Base-by-base conservation (phyloP, 2,888 invertebrate species). In the Pterostichus madidus region DNA sequence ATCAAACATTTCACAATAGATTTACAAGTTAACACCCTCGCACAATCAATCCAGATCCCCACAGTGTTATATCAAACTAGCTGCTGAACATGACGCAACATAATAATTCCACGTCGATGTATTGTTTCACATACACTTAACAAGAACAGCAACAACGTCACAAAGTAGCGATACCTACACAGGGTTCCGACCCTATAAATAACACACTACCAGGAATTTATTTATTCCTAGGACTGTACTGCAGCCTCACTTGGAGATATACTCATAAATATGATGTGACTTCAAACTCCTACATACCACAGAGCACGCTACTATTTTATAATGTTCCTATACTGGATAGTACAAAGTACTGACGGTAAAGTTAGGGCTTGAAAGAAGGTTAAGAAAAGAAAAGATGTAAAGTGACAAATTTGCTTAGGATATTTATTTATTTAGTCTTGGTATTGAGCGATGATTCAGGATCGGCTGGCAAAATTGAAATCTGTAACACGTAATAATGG, bases 211-310 rank as follows among this genome's bases (percentile, higher is more conserved):
- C n/a, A 44, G 17, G 44, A 71, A 71, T 71, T 71, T 71, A 71
- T 71, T 71, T 71, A 44, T 44, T 71, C 68, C 13, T 44, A 44
- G 68, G 39, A 64, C 24, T 31, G 24, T 24, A 13, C 35, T n/a
- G 64, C 64, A 31, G 46, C 17, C 49, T 17, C 61, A 44, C 77
- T 59, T 15, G 17, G 46, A 49, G 75, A 49, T 61, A 79, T 17
- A 79, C 78, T 61, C 78, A 79, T 79, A 79, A 79, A 79, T 79
- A 79, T 79, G 78, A 79, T 24, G 78, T 46, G 56, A 79, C 78
- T 79, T 61, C 64, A 46, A 61, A 64, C 78, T 79, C 78, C 78
- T 79, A 79, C 78, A 79, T 46, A 8, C 32, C 53, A 32, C 49
- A 53, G 5, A 5, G n/a, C 35, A 64, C 64, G 64, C 64, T n/a